phyloP scores from a whole-genome alignment of 37 sponge, comb jelly and placozoan genomes.

The Hormiphora californensis region DNA sequence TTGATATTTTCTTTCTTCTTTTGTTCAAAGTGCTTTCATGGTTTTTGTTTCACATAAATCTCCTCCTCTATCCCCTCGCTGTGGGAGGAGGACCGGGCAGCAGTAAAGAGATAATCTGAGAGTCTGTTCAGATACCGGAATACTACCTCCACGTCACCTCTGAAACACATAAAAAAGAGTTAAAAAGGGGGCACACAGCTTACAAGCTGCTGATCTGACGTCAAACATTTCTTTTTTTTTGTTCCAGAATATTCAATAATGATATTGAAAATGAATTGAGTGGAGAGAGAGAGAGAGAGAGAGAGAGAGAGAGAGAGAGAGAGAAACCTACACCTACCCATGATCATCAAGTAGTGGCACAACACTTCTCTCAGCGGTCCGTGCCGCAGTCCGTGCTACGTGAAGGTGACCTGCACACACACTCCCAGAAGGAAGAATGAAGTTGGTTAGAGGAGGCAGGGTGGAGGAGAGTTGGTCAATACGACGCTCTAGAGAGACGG shows the following conservation, averaged over 20 bases:
- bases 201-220: no score
- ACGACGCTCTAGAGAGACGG: not conserved
- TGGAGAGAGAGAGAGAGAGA: no score
- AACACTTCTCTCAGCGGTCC: conserved; percentile 35
- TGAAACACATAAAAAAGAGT: no score
- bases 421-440: conserved; percentile 39
- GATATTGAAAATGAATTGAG: no score
- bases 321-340: conserved; percentile 19
- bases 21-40: no score
- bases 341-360: conserved; percentile 5
- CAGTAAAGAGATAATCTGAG: conserved; percentile 43
- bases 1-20: no score
- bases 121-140: conserved; percentile 29
- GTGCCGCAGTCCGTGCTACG: not conserved
- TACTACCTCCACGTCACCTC: conserved; percentile 23
- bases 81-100: conserved; percentile 6
- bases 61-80: not conserved
- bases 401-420: conserved; percentile 9
- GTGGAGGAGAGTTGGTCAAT: not conserved
- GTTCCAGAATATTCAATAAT: no score
- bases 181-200: no score
- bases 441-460: conserved; percentile 33
- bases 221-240: no score
- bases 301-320: no score
- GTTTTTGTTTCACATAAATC: conserved; percentile 20